Evolutionary conservation across 2,113 vertebrate genomes (phyloP).

Genomic region (Felis catus): DNA sequence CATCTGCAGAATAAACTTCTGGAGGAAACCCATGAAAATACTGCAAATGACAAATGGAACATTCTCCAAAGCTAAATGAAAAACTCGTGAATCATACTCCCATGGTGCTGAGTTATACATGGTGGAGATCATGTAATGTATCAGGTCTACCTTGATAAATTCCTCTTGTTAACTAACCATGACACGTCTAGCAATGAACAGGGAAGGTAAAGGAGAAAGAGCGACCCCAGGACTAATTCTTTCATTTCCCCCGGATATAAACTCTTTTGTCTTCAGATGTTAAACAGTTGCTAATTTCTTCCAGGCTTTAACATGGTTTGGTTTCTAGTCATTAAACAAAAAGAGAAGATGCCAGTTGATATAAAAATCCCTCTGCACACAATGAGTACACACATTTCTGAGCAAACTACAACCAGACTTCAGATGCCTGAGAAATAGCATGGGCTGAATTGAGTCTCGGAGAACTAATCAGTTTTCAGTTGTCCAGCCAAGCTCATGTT

Average conservation of each 20-base stretch:
- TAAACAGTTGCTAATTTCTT: constrained; percentile 63
- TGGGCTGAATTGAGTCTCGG: neutral
- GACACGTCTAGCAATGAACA: neutral
- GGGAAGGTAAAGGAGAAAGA: neutral
- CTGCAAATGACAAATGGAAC: constrained; percentile 71
- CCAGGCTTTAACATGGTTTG: constrained; percentile 50
- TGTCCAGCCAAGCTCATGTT: constrained; percentile 37
- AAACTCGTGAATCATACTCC: constrained; percentile 14
- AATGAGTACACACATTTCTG: constrained; percentile 39
- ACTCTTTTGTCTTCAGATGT: constrained; percentile 38
- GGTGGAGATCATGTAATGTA: constrained; percentile 16
- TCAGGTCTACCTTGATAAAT: constrained; percentile 49
- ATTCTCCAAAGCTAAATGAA: constrained; percentile 58
- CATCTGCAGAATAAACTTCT: constrained; percentile 46
- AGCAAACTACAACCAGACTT: constrained; percentile 54
- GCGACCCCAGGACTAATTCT: neutral
- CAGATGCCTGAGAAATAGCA: neutral
- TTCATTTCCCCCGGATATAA: neutral
- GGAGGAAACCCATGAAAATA: constrained; percentile 70
- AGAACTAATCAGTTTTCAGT: constrained; percentile 29
- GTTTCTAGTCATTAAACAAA: constrained; percentile 38
- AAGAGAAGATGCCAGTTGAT: constrained; percentile 52
- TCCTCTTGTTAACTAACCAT: neutral
- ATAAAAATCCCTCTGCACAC: constrained; percentile 58
- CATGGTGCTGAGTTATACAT: neutral